Evolutionary conservation across 2,113 vertebrate species (phyloP).

Genomic region (Hipposideros armiger): DNA sequence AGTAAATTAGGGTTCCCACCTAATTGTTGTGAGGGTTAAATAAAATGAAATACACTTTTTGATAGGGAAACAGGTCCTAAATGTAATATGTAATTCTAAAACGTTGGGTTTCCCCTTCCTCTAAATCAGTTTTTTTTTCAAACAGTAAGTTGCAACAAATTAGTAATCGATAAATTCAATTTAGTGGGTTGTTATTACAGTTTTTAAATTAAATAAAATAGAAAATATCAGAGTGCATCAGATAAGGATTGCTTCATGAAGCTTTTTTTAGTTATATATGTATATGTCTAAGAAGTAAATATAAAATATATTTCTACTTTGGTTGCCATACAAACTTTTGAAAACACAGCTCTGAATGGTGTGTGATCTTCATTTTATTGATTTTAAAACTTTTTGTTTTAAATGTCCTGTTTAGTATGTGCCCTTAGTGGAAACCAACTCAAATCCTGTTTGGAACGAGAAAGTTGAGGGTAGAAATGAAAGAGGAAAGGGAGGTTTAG

Average conservation of each 20-base stretch:
- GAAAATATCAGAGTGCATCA: neutral
- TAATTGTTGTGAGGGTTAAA: neutral
- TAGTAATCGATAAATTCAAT: neutral
- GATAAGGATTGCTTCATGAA: neutral
- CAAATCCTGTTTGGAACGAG: neutral
- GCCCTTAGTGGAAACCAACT: conserved; percentile 27
- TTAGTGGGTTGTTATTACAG: neutral
- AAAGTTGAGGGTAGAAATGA: neutral
- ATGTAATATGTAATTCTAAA: neutral
- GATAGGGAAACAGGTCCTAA: neutral
- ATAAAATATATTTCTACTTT: neutral
- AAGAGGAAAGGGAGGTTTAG: neutral
- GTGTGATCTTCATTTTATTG: neutral
- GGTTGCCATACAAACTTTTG: neutral
- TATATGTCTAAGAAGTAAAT: neutral
- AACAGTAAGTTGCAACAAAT: neutral
- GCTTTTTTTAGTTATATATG: neutral
- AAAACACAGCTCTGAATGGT: neutral
- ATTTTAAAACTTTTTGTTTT: neutral
- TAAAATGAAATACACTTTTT: conserved; percentile 21
- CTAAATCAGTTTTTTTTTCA: neutral
- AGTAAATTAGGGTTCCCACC: neutral
- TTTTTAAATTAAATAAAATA: neutral
- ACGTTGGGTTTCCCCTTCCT: neutral
- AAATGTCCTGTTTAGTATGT: neutral